phyloP scores from a whole-genome alignment of 2,797 vertebrate genomes.

The Lutjanus campechanus region DNA sequence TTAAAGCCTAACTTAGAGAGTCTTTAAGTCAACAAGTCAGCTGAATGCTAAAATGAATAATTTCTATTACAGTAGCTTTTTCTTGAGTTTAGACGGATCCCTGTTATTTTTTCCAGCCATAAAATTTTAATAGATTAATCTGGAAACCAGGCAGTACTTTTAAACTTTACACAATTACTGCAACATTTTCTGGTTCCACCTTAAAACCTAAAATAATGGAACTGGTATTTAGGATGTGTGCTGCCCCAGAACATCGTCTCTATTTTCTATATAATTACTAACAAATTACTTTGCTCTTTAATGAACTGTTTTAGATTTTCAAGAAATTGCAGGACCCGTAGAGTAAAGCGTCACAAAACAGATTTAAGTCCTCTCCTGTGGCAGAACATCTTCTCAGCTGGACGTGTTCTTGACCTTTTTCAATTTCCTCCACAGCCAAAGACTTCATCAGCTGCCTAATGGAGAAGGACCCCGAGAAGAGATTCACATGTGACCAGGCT shows the following conservation, averaged over 20 bases:
- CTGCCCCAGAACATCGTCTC: neutral
- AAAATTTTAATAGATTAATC: neutral
- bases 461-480: conserved; percentile 96
- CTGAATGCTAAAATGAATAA: too few species aligned
- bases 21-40: neutral
- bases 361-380: neutral
- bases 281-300: neutral
- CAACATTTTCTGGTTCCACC: neutral
- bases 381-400: conserved; percentile 16
- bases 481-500: conserved; percentile 94
- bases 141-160: neutral
- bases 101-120: neutral
- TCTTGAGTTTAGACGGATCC: neutral
- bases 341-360: neutral
- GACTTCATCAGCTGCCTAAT: conserved; percentile 94
- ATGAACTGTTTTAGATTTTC: neutral
- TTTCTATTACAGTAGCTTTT: neutral
- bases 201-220: neutral
- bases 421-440: conserved; percentile 86
- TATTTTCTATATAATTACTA: neutral
- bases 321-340: neutral
- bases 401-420: conserved; percentile 51
- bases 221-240: neutral
- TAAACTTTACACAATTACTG: neutral
- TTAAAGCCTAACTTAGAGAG: neutral